Evolutionary conservation across 2,113 vertebrate species (phyloP), one percentile per base, ranked within the genome.

Genomic region (Microtus montanus): DNA sequence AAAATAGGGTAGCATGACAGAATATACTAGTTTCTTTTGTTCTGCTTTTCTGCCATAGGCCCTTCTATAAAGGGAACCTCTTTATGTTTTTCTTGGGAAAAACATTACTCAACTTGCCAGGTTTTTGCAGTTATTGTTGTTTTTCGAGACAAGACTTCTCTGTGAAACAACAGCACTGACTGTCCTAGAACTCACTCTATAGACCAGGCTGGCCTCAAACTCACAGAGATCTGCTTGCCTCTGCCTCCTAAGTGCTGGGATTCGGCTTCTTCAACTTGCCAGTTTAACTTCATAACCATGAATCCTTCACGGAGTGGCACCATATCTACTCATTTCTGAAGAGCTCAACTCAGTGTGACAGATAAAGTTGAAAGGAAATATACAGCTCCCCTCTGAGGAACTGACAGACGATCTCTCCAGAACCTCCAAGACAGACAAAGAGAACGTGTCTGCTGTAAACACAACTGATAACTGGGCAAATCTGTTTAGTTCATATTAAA

Each of bases 21-120:
- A 71, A 87, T 12, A 61, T 2, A 52, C 24, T 13, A 10, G 1
- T 17, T 44, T 38, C 87, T 66, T 15, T 41, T 44, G 70, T 41
- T 74, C 24, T 7, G 15, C 54, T 58, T 58, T 77, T 38, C 74
- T 71, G 13, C 17, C 13, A 41, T 24, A 47, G n/a, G n/a, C 7
- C 68, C 24, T 19, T 52, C 93, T 86, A 88, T 87, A 92, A 90
- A 87, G 41, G 61, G 24, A 80, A 71, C 93, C 92, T 93, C 77
- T 91, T 91, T 80, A 82, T 68, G 52, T 68, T 91, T 94, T 89
- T 93, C 78, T 96, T 66, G 13, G 77, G 73, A 93, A 91, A 74
- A 90, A 93, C 92, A 90, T 84, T 84, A 70, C 70, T 94, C 58
- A 89, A 74, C 54, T 54, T 87, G 54, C 19, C 54, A 58, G 54